Percentiles rank a stretch among this genome's conserved stretches.
Evolutionary conservation across 2,888 invertebrate genomes (phyloP).

Genomic region (Mythimna albipuncta): DNA sequence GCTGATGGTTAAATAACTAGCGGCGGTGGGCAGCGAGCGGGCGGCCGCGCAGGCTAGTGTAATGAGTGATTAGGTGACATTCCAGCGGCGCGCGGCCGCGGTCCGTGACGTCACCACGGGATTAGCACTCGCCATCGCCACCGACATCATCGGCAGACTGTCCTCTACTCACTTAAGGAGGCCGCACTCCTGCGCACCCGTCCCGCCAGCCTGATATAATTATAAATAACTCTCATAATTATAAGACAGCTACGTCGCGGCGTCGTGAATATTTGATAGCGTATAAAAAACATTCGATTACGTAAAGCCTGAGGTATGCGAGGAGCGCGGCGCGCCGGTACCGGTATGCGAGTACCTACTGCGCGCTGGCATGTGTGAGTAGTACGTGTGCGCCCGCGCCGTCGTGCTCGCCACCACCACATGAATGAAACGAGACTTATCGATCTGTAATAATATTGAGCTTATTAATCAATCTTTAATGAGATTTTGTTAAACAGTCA

Average conservation of each 20-base stretch:
- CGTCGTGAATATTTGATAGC: conserved; percentile 32
- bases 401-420: background rate
- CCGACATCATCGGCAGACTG: background rate
- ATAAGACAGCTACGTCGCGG: conserved; percentile 7
- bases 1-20: conserved; percentile 41
- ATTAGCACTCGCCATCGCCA: conserved; percentile 5
- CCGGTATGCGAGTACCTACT: conserved; percentile 32
- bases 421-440: conserved; percentile 26
- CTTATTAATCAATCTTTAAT: conserved; percentile 14
- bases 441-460: background rate
- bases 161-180: too few relatives aligned
- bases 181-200: background rate
- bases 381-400: background rate
- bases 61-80: conserved; percentile 58
- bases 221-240: conserved; percentile 18
- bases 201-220: conserved; percentile 5
- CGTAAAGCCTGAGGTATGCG: conserved; percentile 54
- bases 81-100: conserved; percentile 12
- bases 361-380: conserved; percentile 9
- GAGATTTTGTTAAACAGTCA: background rate
- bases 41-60: conserved; percentile 11
- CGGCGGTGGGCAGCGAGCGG: background rate
- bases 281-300: conserved; percentile 48
- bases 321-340: conserved; percentile 41
- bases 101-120: conserved; percentile 8